These are phyloP conservation scores for Syncerus caffer DNA, from an alignment of 2,797 vertebrate species.

Conservation along the genomic window DNA sequence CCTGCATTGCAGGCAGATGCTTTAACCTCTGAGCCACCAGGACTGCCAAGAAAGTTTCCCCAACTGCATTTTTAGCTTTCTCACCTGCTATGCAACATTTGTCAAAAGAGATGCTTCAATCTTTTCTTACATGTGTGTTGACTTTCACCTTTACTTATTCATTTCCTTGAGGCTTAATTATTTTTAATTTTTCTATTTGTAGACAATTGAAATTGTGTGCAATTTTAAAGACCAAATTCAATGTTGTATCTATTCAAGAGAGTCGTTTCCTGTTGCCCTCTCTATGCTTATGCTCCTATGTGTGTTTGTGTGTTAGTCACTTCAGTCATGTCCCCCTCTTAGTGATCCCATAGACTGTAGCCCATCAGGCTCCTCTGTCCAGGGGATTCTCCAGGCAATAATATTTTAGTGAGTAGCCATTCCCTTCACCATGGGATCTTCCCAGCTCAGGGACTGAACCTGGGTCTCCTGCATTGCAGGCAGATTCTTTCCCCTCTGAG, in stretches of 20 bases:
- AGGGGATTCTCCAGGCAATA: neutral
- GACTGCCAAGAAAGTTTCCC: neutral
- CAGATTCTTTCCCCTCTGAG: neutral
- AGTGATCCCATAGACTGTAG: neutral
- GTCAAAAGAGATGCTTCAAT: neutral
- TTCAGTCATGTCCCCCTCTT: neutral
- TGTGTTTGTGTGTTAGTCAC: neutral
- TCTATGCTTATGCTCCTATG: rapidly evolving
- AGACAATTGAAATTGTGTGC: neutral
- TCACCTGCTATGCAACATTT: neutral
- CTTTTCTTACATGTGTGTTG: neutral
- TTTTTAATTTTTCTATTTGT: neutral
- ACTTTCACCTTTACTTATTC: neutral
- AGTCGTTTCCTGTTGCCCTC: neutral
- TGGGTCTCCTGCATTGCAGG: neutral
- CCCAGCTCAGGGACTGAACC: neutral
- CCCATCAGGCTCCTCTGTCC: neutral
- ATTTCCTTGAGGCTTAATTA: neutral
- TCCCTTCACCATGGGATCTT: neutral
- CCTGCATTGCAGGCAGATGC: no score
- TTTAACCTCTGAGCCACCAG: no score
- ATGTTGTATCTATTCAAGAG: neutral
- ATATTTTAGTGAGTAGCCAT: neutral
- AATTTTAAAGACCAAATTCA: neutral
- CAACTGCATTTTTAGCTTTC: neutral